Conservation (phyloP, 2,888 invertebrate species). For the Drosophila austrosaltans region DNA sequence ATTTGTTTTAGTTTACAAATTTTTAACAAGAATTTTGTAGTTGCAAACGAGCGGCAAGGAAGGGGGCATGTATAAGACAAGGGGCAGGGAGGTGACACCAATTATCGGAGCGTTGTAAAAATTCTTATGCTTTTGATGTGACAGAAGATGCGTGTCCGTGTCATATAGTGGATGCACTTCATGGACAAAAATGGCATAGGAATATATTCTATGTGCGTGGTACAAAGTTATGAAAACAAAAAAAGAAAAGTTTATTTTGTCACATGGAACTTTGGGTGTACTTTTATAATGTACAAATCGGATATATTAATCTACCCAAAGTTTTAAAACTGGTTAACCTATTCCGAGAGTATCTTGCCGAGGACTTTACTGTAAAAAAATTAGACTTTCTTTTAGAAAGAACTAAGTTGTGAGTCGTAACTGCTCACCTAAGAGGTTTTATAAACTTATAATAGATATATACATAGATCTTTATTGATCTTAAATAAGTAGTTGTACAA, state of each 20-base stretch:
- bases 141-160: constrained; percentile 64
- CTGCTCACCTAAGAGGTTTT: no score
- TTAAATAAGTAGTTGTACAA: no score
- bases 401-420: no score
- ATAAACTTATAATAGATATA: no score
- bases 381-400: no score
- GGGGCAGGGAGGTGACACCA: constrained; percentile 53
- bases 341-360: no score
- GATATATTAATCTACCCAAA: no score
- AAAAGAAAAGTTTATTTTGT: neutral
- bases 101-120: constrained; percentile 75
- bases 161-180: constrained; percentile 34
- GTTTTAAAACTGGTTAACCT: no score
- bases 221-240: constrained; percentile 6
- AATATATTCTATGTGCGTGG: neutral
- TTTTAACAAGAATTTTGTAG: constrained; percentile 63
- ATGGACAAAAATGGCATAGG: constrained; percentile 14
- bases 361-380: no score
- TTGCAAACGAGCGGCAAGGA: constrained; percentile 56
- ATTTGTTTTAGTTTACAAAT: constrained; percentile 64
- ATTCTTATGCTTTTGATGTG: constrained; percentile 76
- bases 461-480: no score
- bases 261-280: neutral
- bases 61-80: neutral
- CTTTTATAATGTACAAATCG: neutral